phyloP scores from a whole-genome alignment of 2,113 vertebrate genomes.

The Solenodon paradoxus region DNA sequence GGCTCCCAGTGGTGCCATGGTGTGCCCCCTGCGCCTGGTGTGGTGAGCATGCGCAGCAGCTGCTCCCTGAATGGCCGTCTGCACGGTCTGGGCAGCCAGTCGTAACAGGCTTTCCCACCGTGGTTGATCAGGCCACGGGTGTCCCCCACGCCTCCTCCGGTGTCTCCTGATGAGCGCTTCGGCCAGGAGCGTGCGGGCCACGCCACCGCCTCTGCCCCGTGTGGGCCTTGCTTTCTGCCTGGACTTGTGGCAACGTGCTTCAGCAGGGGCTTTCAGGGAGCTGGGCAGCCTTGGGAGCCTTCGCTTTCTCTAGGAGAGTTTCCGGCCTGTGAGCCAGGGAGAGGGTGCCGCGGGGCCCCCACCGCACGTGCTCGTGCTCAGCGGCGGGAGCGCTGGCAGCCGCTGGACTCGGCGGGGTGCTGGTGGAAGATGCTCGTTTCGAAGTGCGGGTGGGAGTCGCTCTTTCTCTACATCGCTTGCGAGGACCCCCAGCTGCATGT shows the following conservation, averaged over 20 bases:
- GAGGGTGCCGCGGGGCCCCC: no score
- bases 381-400: no score
- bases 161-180: not conserved
- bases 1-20: not conserved
- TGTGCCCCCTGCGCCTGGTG: no score
- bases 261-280: not conserved
- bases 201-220: not conserved
- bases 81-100: not conserved
- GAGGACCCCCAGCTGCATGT: no score
- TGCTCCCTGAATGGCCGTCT: not conserved
- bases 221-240: not conserved
- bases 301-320: not conserved
- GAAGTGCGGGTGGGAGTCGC: fast-evolving
- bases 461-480: no score
- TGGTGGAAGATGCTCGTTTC: not conserved
- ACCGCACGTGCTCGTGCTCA: no score
- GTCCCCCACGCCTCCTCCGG: fast-evolving
- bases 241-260: not conserved
- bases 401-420: not conserved
- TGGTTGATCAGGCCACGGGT: not conserved
- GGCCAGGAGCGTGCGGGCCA: not conserved
- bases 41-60: fast-evolving
- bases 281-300: no score
- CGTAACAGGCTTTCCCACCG: not conserved
- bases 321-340: no score